phyloP scores from a whole-genome alignment of 30 jellyfish, hydroid and myxozoan genomes.

The Cassiopea andromeda region DNA sequence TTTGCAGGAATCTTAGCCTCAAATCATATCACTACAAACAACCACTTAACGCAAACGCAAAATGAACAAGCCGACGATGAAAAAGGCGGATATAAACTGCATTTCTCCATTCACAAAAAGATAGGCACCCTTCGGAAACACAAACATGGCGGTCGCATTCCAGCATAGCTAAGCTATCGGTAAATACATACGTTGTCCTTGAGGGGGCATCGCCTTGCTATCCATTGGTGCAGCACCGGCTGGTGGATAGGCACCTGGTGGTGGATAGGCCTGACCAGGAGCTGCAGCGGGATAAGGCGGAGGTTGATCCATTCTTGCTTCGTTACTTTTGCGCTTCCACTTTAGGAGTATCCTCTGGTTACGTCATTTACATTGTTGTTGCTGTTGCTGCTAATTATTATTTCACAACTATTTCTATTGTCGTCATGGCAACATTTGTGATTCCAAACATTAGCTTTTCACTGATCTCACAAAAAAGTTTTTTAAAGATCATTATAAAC shows the following conservation, averaged over 20 bases:
- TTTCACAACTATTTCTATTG: not conserved
- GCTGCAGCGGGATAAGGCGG: conserved; percentile 31
- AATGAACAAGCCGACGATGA: too few relatives aligned
- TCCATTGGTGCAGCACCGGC: not conserved
- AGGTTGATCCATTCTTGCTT: conserved; percentile 13
- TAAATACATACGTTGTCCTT: conserved; percentile 1
- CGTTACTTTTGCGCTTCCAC: not conserved
- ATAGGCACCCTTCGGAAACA: not conserved
- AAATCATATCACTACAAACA: too few relatives aligned
- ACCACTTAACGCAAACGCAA: too few relatives aligned
- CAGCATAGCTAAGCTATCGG: not conserved
- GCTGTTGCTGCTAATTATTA: not conserved
- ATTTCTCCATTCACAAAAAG: not conserved
- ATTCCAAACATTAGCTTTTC: too few relatives aligned
- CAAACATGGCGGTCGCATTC: not conserved
- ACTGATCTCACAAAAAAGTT: too few relatives aligned
- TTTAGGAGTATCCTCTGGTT: not conserved
- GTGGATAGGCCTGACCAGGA: conserved; percentile 12
- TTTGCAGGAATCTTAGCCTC: too few relatives aligned
- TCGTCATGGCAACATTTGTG: not conserved
- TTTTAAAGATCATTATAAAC: too few relatives aligned
- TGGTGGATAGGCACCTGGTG: conserved; percentile 37
- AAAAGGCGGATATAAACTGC: not conserved
- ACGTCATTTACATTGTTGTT: not conserved
- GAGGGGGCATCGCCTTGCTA: not conserved